phyloP scores from a whole-genome alignment of 2,113 vertebrate species.

The Ariopsis seemanni region DNA sequence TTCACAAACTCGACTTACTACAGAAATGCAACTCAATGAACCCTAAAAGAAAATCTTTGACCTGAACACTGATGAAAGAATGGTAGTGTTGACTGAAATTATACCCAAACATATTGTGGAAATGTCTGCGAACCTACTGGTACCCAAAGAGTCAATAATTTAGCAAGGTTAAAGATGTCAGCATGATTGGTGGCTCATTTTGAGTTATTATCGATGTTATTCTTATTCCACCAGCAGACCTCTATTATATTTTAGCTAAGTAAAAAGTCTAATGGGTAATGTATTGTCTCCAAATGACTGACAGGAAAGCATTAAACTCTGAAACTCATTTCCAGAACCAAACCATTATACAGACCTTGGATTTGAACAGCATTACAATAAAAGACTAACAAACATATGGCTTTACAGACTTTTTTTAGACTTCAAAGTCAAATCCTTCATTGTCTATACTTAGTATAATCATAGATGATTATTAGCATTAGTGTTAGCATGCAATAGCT shows the following conservation, averaged over 20 bases:
- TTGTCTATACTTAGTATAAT: background rate
- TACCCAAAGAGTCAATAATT: conserved; percentile 3
- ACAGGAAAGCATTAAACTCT: background rate
- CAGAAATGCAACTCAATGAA: conserved; percentile 16
- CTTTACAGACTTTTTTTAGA: background rate
- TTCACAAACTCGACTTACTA: conserved; percentile 36
- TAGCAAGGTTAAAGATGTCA: conserved; percentile 28
- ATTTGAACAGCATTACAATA: background rate
- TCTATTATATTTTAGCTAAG: conserved; percentile 50
- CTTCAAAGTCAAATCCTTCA: background rate
- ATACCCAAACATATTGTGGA: conserved; percentile 10
- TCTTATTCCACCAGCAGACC: conserved; percentile 32
- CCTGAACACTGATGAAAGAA: conserved; percentile 10
- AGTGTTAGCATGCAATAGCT: background rate
- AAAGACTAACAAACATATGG: background rate
- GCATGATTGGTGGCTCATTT: conserved; percentile 12
- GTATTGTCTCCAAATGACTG: conserved; percentile 47
- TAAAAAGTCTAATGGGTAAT: conserved; percentile 45
- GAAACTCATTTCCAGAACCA: background rate
- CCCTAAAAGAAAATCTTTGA: conserved; percentile 42
- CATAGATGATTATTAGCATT: background rate
- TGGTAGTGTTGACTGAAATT: conserved; percentile 27
- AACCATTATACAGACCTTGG: background rate
- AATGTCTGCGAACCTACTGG: conserved; percentile 7
- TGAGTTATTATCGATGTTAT: background rate